Evolutionary conservation across 2,797 vertebrate species (phyloP).

Genomic region (Cossypha caffra): DNA sequence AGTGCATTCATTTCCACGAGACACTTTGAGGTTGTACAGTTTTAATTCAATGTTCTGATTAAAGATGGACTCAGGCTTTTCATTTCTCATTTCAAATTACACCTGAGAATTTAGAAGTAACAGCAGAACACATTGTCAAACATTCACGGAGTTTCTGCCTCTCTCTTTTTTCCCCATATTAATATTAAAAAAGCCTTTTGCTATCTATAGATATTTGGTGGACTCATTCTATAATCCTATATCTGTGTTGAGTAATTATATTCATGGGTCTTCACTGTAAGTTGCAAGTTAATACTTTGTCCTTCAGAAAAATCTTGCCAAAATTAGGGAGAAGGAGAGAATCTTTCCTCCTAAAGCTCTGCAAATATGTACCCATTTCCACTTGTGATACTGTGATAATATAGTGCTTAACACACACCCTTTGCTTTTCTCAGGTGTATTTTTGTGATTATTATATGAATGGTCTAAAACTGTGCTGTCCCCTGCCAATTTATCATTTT

Average conservation of each 20-base stretch:
- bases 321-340: not conserved
- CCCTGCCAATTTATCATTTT: not conserved
- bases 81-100: not conserved
- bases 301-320: not conserved
- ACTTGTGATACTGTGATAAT: not conserved
- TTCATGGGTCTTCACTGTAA: not conserved
- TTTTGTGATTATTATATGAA: not conserved
- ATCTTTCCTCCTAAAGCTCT: not conserved
- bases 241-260: not conserved
- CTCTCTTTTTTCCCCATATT: accelerated
- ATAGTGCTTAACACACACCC: not conserved
- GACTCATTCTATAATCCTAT: not conserved
- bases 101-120: not conserved
- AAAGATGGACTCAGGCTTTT: not conserved
- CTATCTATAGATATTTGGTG: not conserved
- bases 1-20: not conserved
- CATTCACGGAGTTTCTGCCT: not conserved
- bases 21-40: not conserved
- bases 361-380: not conserved
- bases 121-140: not conserved
- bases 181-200: not conserved
- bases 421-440: not conserved
- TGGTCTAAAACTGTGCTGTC: not conserved
- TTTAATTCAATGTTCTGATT: not conserved
- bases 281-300: not conserved